Percentiles rank a stretch among this genome's conserved stretches.
phyloP scores from a whole-genome alignment of 64 coral and sea anemone genomes.

The Porites lutea region DNA sequence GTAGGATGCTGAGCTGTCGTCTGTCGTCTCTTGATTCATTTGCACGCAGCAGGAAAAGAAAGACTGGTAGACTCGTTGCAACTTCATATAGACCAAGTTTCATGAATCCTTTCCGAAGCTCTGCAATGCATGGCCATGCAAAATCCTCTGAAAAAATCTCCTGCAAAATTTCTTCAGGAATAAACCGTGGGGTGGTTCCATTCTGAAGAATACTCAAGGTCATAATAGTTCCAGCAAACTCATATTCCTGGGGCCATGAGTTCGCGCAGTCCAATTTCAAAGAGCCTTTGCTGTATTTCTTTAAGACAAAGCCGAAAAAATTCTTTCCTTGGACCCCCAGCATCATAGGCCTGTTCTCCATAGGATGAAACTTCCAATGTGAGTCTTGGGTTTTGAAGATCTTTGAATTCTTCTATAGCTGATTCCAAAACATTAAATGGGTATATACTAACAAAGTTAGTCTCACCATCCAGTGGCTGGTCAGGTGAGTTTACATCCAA shows the following conservation, averaged over 20 bases:
- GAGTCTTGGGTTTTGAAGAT: background rate
- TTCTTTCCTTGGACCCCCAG: background rate
- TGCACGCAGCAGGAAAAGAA: conserved; percentile 13
- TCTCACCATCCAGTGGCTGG: conserved; percentile 37
- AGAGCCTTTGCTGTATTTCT: conserved; percentile 57
- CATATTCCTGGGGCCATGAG: conserved; percentile 42
- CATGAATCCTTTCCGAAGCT: conserved; percentile 5
- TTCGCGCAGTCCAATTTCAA: conserved; percentile 69
- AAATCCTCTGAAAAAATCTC: background rate
- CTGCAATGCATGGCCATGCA: background rate
- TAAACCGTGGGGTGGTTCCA: background rate
- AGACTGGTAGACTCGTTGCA: conserved; percentile 1
- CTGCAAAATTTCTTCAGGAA: background rate
- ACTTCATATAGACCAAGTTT: conserved; percentile 41
- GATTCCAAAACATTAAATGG: background rate
- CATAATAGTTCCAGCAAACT: conserved; percentile 17
- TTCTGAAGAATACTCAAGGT: background rate
- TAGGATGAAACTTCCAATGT: background rate
- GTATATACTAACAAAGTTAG: conserved; percentile 1
- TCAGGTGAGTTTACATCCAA: conserved; percentile 19
- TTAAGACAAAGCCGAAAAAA: conserved; percentile 71
- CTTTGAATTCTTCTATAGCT: background rate
- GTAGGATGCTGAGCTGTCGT: conserved; percentile 10
- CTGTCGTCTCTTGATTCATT: conserved; percentile 1
- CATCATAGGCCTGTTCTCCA: background rate